Evolutionary conservation across 2,888 invertebrate species (phyloP).

Genomic region (Limnephilus lunatus): DNA sequence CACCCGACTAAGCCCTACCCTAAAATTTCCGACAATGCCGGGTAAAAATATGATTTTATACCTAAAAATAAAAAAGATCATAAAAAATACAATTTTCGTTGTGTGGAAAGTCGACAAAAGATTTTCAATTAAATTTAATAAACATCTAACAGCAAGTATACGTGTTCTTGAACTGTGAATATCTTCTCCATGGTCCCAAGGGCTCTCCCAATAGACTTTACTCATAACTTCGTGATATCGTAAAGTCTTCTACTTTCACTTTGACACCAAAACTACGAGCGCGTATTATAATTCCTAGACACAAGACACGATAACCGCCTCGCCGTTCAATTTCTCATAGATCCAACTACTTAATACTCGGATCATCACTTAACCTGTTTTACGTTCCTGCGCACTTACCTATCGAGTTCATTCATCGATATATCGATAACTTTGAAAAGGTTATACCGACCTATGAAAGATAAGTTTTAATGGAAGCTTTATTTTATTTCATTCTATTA

Average conservation of each 20-base stretch:
- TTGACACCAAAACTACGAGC: conserved; percentile 56
- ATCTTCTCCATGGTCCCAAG: neutral
- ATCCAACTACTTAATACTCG: conserved; percentile 23
- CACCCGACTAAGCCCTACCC: too few species aligned
- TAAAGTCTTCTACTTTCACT: conserved; percentile 63
- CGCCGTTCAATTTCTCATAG: conserved; percentile 44
- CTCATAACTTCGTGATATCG: conserved; percentile 44
- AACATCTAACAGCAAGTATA: neutral
- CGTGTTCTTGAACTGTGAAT: neutral
- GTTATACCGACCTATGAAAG: neutral
- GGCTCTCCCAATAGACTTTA: conserved; percentile 9
- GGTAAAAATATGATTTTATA: too few species aligned
- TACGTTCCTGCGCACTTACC: neutral
- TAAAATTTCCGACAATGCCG: neutral
- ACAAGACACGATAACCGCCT: conserved; percentile 23
- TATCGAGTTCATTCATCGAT: neutral
- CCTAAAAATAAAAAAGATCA: too few species aligned
- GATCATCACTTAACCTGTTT: conserved; percentile 45
- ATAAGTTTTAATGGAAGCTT: neutral
- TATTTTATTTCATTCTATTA: neutral
- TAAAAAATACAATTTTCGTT: neutral
- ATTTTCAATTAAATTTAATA: neutral
- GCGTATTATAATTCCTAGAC: conserved; percentile 10
- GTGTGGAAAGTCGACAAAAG: neutral
- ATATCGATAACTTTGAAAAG: neutral